Conservation (phyloP, 1,140 invertebrate genomes). For the Hylaeus volcanicus region DNA sequence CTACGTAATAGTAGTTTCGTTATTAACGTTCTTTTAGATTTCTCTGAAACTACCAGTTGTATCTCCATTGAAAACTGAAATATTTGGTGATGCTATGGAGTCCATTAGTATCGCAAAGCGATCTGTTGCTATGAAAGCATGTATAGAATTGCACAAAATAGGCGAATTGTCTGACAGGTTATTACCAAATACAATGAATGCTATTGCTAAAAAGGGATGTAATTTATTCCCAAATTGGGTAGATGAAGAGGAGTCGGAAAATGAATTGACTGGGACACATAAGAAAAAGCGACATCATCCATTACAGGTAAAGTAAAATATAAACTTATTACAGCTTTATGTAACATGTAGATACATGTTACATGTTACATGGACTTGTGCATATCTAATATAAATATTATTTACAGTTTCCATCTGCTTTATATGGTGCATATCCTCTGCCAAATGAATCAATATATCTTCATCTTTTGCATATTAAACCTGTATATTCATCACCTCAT, state of each 20-base stretch:
- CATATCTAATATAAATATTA: constrained; percentile 16
- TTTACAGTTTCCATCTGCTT: constrained; percentile 76
- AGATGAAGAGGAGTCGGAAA: constrained; percentile 69
- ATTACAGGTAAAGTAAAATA: constrained; percentile 75
- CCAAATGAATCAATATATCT: constrained; percentile 75
- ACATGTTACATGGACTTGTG: constrained; percentile 41
- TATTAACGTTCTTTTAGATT: constrained; percentile 60
- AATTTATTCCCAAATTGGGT: constrained; percentile 82
- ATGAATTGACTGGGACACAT: constrained; percentile 83
- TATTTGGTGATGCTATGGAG: constrained; percentile 76
- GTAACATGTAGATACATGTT: not conserved
- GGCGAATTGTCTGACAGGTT: constrained; percentile 91
- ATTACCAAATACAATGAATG: constrained; percentile 83
- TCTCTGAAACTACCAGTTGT: constrained; percentile 71
- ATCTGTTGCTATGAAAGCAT: constrained; percentile 89
- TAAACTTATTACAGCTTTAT: not conserved
- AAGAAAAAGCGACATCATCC: constrained; percentile 87
- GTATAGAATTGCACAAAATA: constrained; percentile 85
- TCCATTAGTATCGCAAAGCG: constrained; percentile 87
- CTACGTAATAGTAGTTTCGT: not conserved
- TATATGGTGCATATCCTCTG: constrained; percentile 77
- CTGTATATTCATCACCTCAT: constrained; percentile 75
- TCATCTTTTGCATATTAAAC: constrained; percentile 83
- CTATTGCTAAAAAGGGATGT: constrained; percentile 64
- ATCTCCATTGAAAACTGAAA: constrained; percentile 62